Conservation (phyloP, 1,140 invertebrate species). For the Akabosia matsudoensis region DNA sequence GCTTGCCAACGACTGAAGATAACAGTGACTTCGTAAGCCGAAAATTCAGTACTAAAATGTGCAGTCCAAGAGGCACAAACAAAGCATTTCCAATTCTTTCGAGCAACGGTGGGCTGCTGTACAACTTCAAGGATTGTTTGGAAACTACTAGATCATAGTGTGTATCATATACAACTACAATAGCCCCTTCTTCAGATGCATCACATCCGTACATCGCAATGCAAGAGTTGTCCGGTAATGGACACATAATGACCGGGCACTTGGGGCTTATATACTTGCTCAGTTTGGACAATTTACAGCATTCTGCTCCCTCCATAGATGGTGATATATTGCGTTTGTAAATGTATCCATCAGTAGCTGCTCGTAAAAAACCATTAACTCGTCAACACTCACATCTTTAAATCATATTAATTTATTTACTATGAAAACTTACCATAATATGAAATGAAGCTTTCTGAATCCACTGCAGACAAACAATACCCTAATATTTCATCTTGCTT, state of each 20-base stretch:
- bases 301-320: background rate
- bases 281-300: slow-evolving; percentile 22
- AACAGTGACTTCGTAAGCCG: slow-evolving; percentile 32
- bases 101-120: slow-evolving; percentile 37
- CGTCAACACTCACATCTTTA: background rate
- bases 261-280: slow-evolving; percentile 25
- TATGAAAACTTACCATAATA: background rate
- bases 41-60: slow-evolving; percentile 38
- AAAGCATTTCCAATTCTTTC: slow-evolving; percentile 25
- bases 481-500: background rate
- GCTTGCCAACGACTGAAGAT: slow-evolving; percentile 37
- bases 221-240: background rate
- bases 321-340: slow-evolving; percentile 23
- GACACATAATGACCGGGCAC: slow-evolving; percentile 29
- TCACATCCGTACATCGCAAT: slow-evolving; percentile 39
- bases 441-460: background rate
- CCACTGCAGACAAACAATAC: background rate
- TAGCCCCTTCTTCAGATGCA: slow-evolving; percentile 41
- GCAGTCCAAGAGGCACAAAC: slow-evolving; percentile 43
- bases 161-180: slow-evolving; percentile 42
- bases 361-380: background rate
- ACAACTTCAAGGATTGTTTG: slow-evolving; percentile 43
- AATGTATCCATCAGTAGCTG: slow-evolving; percentile 39
- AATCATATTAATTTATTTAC: too few species aligned
- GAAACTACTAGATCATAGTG: slow-evolving; percentile 39